A percentile compares a stretch with the other conserved stretches of the same genome.
Evolutionary conservation across 2,113 vertebrate species (phyloP).

Genomic region (Sebastes schlegelii): DNA sequence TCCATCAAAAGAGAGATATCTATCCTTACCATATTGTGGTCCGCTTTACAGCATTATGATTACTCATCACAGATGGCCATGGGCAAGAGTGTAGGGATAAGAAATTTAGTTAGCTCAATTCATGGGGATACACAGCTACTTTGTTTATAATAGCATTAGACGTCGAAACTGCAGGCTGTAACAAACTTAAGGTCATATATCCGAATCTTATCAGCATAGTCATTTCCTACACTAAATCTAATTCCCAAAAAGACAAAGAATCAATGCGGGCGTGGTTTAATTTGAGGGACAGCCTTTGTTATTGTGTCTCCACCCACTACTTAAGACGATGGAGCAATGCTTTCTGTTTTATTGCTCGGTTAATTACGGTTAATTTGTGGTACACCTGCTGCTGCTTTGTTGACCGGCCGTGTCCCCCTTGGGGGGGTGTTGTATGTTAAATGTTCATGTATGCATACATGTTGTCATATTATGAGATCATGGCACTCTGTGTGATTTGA

Average conservation of each 20-base stretch:
- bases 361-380: conserved; percentile 58
- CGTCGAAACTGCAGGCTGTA: conserved; percentile 56
- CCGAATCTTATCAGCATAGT: conserved; percentile 52
- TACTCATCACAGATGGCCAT: conserved; percentile 70
- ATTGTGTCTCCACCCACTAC: conserved; percentile 33
- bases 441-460: conserved; percentile 55
- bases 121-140: conserved; percentile 51
- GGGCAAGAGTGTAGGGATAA: conserved; percentile 62
- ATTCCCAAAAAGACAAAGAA: conserved; percentile 54
- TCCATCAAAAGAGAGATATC: conserved; percentile 59
- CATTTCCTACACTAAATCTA: conserved; percentile 63
- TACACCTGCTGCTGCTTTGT: conserved; percentile 52
- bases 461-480: conserved; percentile 71
- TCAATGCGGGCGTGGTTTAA: not conserved
- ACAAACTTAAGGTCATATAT: conserved; percentile 60
- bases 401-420: conserved; percentile 31
- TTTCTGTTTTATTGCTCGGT: conserved; percentile 26
- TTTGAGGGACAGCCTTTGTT: conserved; percentile 37
- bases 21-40: conserved; percentile 52
- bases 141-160: conserved; percentile 65
- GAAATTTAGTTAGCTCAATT: conserved; percentile 65
- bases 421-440: conserved; percentile 29
- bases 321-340: conserved; percentile 28
- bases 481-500: conserved; percentile 69
- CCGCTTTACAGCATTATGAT: conserved; percentile 59